Evolutionary conservation across 2,797 vertebrate genomes (phyloP).

Genomic region (Sebastes paucispinis): DNA sequence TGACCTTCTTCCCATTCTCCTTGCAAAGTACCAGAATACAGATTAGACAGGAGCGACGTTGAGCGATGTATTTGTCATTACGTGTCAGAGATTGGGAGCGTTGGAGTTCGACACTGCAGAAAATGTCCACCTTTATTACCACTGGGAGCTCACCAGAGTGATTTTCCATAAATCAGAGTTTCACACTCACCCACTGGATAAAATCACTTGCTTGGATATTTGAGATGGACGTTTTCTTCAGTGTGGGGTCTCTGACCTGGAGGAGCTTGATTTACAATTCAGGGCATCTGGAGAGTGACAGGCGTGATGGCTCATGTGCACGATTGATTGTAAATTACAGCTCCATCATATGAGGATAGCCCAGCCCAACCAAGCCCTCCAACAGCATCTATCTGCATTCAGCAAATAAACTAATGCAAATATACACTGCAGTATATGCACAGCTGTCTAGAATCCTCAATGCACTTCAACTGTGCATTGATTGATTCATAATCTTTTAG

Average conservation of each 20-base stretch:
- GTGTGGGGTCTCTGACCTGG: background rate
- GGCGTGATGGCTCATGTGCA: background rate
- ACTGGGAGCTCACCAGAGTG: background rate
- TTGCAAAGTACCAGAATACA: conserved; percentile 6
- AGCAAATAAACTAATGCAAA: background rate
- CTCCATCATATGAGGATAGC: background rate
- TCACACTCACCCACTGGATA: background rate
- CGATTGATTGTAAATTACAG: background rate
- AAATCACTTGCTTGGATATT: background rate
- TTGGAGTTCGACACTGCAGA: background rate
- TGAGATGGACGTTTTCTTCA: background rate
- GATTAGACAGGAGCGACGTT: conserved; percentile 30
- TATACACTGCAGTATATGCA: background rate
- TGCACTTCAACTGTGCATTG: background rate
- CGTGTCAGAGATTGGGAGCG: background rate
- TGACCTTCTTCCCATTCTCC: conserved; percentile 24
- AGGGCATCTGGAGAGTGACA: background rate
- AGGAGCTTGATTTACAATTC: conserved; percentile 6
- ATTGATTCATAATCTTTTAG: too few species aligned
- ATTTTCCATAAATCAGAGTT: conserved; percentile 3
- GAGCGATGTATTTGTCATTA: conserved; percentile 47
- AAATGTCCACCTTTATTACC: background rate
- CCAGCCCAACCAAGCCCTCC: background rate
- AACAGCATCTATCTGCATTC: background rate
- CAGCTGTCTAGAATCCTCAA: background rate